A percentile compares a stretch with the other conserved stretches of the same genome.
Conservation (phyloP, 2,888 invertebrate genomes). For the Seladonia tumulorum region DNA sequence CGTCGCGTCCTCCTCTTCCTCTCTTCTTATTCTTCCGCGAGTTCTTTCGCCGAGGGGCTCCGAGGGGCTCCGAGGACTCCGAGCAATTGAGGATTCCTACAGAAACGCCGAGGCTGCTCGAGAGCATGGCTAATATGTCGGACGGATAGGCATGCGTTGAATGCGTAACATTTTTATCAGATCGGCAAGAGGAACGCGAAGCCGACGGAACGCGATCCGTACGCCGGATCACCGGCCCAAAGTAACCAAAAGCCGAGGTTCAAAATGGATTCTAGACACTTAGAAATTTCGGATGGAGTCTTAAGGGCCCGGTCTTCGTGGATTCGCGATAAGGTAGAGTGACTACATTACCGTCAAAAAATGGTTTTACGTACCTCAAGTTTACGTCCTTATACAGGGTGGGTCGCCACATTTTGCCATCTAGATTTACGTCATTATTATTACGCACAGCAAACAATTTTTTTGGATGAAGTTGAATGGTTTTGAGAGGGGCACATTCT, state of each 20-base stretch:
- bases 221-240: neutral
- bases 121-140: conserved; percentile 53
- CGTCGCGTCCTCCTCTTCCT: neutral
- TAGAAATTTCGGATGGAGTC: neutral
- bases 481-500: too few relatives aligned
- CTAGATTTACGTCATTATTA: too few relatives aligned
- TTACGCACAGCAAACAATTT: too few relatives aligned
- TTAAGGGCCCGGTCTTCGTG: too few relatives aligned
- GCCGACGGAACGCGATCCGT: neutral
- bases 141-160: conserved; percentile 68
- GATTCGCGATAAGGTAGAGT: too few relatives aligned
- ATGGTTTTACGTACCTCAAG: too few relatives aligned
- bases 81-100: conserved; percentile 62
- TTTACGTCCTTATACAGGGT: too few relatives aligned
- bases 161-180: conserved; percentile 76
- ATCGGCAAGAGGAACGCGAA: conserved; percentile 67
- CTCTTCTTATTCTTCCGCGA: conserved; percentile 19
- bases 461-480: too few relatives aligned
- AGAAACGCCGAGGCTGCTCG: conserved; percentile 46
- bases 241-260: neutral
- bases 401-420: too few relatives aligned
- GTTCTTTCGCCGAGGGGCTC: conserved; percentile 6
- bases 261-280: neutral
- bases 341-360: too few relatives aligned
- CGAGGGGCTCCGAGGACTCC: neutral